A percentile compares a stretch with the other conserved stretches of the same genome.
These are phyloP conservation scores for Orchestia grillus DNA, from an alignment of 1,140 invertebrate species.

Conservation along the genomic window DNA sequence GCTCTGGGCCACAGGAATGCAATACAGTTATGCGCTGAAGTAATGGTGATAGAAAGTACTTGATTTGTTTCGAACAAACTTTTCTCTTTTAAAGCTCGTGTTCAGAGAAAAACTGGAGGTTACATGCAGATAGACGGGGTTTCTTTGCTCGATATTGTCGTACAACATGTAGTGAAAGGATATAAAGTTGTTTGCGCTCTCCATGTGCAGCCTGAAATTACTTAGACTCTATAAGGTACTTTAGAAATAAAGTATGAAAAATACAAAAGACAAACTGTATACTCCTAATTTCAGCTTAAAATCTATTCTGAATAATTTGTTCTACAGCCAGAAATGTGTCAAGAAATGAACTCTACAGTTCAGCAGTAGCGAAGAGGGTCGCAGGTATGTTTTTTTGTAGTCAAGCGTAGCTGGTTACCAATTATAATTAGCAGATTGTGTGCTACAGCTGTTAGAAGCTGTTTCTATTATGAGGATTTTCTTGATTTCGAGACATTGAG, in stretches of 20 bases:
- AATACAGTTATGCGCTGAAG: slow-evolving; percentile 21
- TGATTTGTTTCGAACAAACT: slow-evolving; percentile 13
- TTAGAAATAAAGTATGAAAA: background rate
- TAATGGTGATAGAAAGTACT: slow-evolving; percentile 38
- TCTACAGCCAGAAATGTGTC: too few species aligned
- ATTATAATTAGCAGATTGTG: background rate
- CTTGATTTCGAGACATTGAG: background rate
- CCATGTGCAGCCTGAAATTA: too few species aligned
- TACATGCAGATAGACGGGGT: background rate
- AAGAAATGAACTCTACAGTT: background rate
- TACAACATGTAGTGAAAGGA: background rate
- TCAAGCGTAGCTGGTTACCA: background rate
- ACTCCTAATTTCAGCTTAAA: too few species aligned
- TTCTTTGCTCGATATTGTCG: background rate
- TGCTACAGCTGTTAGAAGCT: background rate
- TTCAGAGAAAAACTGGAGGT: background rate
- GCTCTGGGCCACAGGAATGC: background rate
- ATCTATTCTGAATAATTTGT: too few species aligned
- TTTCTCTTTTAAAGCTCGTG: slow-evolving; percentile 8
- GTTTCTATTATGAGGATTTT: background rate
- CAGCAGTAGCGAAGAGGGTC: background rate
- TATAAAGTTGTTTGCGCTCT: too few species aligned
- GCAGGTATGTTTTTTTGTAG: background rate
- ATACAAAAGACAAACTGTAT: too few species aligned
- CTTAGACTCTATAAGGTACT: background rate